These are phyloP conservation scores for Sycobia sp. DNA, from an alignment of 1,140 invertebrate genomes.

Conservation along the genomic window DNA sequence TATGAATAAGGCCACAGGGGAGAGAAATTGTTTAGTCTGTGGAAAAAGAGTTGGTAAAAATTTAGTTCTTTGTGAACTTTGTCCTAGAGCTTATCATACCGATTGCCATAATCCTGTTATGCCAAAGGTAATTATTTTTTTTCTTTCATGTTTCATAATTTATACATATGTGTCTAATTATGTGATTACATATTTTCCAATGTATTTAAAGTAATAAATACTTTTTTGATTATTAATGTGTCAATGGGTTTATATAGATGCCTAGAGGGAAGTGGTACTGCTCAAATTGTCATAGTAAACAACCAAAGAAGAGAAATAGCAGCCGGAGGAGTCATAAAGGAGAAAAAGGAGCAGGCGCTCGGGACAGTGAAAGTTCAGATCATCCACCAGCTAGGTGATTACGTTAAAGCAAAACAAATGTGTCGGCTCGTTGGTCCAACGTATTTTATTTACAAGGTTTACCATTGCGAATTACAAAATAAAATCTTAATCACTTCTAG, in stretches of 20 bases:
- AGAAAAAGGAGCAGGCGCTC: conserved; percentile 47
- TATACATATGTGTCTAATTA: conserved; percentile 8
- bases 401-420: conserved; percentile 58
- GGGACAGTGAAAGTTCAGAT: conserved; percentile 65
- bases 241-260: conserved; percentile 58
- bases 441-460: conserved; percentile 42
- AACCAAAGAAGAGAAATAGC: conserved; percentile 74
- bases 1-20: conserved; percentile 91
- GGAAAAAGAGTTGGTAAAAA: conserved; percentile 80
- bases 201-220: too few species aligned
- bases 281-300: conserved; percentile 78
- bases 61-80: conserved; percentile 83
- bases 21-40: conserved; percentile 87
- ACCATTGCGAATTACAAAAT: conserved; percentile 32
- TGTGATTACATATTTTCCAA: background rate
- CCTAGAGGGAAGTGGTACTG: conserved; percentile 88
- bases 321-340: conserved; percentile 62
- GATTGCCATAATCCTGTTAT: conserved; percentile 90
- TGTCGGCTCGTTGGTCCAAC: conserved; percentile 51
- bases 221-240: conserved; percentile 2
- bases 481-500: conserved; percentile 27
- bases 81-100: conserved; percentile 88
- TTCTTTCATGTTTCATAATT: background rate
- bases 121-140: conserved; percentile 72
- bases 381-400: conserved; percentile 67